These are phyloP conservation scores for Drosophila quadrilineata DNA, from an alignment of 1,140 invertebrate genomes.

Conservation along the genomic window DNA sequence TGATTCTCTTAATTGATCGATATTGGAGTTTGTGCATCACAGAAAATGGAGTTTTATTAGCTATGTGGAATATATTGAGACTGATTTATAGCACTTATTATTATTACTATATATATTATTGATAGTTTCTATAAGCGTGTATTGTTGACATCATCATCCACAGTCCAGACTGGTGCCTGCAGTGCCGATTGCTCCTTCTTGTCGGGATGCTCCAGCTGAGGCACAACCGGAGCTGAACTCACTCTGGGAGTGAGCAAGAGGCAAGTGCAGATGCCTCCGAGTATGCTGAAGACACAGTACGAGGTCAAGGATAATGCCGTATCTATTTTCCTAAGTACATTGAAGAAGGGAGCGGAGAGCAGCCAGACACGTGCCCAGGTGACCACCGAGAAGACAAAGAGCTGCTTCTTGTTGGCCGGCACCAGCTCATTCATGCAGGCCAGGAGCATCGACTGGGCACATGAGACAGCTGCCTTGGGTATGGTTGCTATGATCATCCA, in stretches of 20 bases:
- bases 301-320: slow-evolving; percentile 67
- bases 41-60: slow-evolving; percentile 56
- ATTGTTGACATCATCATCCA: slow-evolving; percentile 65
- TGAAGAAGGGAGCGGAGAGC: slow-evolving; percentile 74
- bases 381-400: slow-evolving; percentile 77
- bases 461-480: slow-evolving; percentile 70
- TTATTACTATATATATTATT: slow-evolving; percentile 13
- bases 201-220: slow-evolving; percentile 21
- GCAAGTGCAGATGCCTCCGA: slow-evolving; percentile 73
- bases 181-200: slow-evolving; percentile 67
- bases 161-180: slow-evolving; percentile 64
- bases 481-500: slow-evolving; percentile 80
- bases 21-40: slow-evolving; percentile 52
- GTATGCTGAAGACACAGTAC: slow-evolving; percentile 65
- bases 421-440: slow-evolving; percentile 76
- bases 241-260: slow-evolving; percentile 61
- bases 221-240: slow-evolving; percentile 28
- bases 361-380: slow-evolving; percentile 72
- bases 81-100: background rate
- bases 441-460: slow-evolving; percentile 73
- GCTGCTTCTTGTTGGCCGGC: slow-evolving; percentile 66
- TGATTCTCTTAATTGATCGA: background rate
- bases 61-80: slow-evolving; percentile 11
- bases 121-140: slow-evolving; percentile 51
- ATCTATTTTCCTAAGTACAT: slow-evolving; percentile 71